These are phyloP conservation scores for Paramisgurnus dabryanus DNA, from an alignment of 2,113 vertebrate species.

Conservation along the genomic window DNA sequence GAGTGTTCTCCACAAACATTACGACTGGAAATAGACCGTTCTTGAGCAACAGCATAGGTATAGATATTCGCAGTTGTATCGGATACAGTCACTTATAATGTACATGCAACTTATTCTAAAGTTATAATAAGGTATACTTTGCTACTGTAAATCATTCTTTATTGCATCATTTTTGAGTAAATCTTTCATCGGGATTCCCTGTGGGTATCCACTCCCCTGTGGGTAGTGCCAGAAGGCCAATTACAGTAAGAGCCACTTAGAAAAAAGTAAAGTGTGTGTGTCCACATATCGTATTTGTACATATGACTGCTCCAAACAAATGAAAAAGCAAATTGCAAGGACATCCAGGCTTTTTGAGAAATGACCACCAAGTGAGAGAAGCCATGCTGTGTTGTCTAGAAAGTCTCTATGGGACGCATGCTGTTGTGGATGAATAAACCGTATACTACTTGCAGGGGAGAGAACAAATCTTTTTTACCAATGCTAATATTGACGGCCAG, in stretches of 20 bases:
- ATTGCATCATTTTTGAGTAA: conserved; percentile 16
- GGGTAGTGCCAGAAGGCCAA: conserved; percentile 3
- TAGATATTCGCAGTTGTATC: too few species aligned
- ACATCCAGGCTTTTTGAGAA: not conserved
- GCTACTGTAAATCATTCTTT: not conserved
- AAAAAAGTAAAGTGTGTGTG: not conserved
- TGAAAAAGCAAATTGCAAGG: conserved; percentile 18
- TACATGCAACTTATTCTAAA: not conserved
- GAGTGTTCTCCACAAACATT: conserved; percentile 9
- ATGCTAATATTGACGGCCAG: too few species aligned
- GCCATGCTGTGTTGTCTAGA: not conserved
- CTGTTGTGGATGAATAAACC: not conserved
- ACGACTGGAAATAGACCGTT: not conserved
- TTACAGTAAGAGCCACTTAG: conserved; percentile 5
- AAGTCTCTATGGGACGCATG: conserved; percentile 10
- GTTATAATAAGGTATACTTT: not conserved
- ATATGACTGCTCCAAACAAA: not conserved
- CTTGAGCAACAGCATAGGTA: not conserved
- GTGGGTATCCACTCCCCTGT: not conserved
- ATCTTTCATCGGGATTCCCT: not conserved
- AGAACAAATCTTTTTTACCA: too few species aligned
- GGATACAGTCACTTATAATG: not conserved
- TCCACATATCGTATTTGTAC: not conserved
- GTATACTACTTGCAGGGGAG: too few species aligned
- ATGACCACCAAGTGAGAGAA: not conserved